Evolutionary conservation across 2,888 invertebrate species (phyloP).

Genomic region (Esperia sulphurella): DNA sequence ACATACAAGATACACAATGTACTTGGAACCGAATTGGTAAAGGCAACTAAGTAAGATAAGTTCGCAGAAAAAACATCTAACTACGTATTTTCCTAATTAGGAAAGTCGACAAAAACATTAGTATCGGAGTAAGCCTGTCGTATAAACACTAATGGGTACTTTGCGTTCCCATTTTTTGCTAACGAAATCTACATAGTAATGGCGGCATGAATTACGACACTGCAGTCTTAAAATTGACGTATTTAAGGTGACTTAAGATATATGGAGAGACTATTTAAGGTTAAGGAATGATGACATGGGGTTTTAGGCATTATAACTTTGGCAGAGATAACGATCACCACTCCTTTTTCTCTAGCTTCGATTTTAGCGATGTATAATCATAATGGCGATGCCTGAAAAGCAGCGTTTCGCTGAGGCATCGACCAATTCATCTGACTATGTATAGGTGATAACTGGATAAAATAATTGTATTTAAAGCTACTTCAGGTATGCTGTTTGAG

Average conservation of each 20-base stretch:
- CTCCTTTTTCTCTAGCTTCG: too few species aligned
- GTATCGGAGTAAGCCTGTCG: neutral
- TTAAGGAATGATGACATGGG: too few species aligned
- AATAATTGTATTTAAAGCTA: too few species aligned
- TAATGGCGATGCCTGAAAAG: too few species aligned
- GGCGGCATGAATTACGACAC: neutral
- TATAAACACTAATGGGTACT: slow-evolving; percentile 2
- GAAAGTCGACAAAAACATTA: slow-evolving; percentile 6
- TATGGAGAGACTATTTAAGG: too few species aligned
- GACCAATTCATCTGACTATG: too few species aligned
- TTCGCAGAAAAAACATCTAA: slow-evolving; percentile 3
- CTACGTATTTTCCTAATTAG: slow-evolving; percentile 2
- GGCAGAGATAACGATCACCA: too few species aligned
- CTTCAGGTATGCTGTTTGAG: too few species aligned
- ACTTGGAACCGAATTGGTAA: neutral
- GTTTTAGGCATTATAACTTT: neutral
- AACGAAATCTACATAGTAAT: slow-evolving; percentile 28
- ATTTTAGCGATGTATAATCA: too few species aligned
- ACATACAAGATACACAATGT: neutral
- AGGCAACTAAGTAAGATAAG: neutral
- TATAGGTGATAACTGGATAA: neutral
- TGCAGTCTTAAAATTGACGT: neutral
- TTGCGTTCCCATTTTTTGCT: slow-evolving; percentile 16
- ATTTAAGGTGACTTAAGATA: neutral
- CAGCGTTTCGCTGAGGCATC: too few species aligned